These are phyloP conservation scores for Galeopsomyia nigrocyanea DNA, from an alignment of 2,888 invertebrate genomes.

Conservation along the genomic window DNA sequence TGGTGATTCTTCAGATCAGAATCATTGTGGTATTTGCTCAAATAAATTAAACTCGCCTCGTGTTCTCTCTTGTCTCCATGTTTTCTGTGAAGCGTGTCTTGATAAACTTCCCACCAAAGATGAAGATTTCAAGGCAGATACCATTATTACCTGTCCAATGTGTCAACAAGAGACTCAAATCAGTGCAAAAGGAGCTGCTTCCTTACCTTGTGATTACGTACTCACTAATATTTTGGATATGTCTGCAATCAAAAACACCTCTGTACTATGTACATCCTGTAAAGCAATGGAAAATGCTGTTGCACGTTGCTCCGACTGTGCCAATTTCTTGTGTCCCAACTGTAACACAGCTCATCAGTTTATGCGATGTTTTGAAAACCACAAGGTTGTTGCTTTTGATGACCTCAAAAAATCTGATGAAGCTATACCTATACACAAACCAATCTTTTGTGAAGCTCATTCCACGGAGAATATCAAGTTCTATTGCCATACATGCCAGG, in stretches of 20 bases:
- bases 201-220: slow-evolving; percentile 89
- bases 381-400: slow-evolving; percentile 90
- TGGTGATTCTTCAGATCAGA: slow-evolving; percentile 52
- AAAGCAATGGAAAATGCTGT: slow-evolving; percentile 95
- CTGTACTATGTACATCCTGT: slow-evolving; percentile 89
- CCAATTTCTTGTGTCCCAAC: slow-evolving; percentile 92
- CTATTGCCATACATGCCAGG: slow-evolving; percentile 88
- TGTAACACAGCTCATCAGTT: slow-evolving; percentile 96
- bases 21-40: slow-evolving; percentile 69
- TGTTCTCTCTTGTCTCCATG: slow-evolving; percentile 93
- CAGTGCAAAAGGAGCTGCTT: slow-evolving; percentile 81
- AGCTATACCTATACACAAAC: slow-evolving; percentile 88
- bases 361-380: slow-evolving; percentile 97
- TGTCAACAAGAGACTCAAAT: slow-evolving; percentile 90
- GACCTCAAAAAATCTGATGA: slow-evolving; percentile 85
- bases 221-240: slow-evolving; percentile 87
- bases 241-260: slow-evolving; percentile 80
- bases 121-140: slow-evolving; percentile 77
- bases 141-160: slow-evolving; percentile 80
- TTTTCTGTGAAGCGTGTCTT: slow-evolving; percentile 93
- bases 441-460: slow-evolving; percentile 87
- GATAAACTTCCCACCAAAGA: slow-evolving; percentile 82
- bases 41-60: slow-evolving; percentile 85
- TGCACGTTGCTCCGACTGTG: slow-evolving; percentile 94
- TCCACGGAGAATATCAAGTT: slow-evolving; percentile 87